Evolutionary conservation across 2,888 invertebrate genomes (phyloP).

Genomic region (Notodonta dromedarius): DNA sequence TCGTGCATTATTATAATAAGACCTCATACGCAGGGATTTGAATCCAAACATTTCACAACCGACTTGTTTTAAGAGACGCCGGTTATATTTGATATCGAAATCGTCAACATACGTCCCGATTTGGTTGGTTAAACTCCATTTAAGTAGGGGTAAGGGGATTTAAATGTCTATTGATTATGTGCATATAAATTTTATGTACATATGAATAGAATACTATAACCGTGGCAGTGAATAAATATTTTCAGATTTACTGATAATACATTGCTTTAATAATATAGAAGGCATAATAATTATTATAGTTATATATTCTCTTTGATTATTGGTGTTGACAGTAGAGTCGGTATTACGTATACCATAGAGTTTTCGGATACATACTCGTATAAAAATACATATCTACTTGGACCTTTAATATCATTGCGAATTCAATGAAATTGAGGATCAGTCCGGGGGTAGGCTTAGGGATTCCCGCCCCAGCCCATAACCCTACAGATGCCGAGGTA

Average conservation of each 20-base stretch:
- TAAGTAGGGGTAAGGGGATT: slow-evolving; percentile 43
- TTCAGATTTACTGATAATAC: too few species aligned
- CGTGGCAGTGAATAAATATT: not conserved
- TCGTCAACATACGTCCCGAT: slow-evolving; percentile 43
- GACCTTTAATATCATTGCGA: slow-evolving; percentile 52
- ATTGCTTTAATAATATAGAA: too few species aligned
- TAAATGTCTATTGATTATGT: slow-evolving; percentile 43
- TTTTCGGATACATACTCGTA: not conserved
- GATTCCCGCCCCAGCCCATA: slow-evolving; percentile 55
- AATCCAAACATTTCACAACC: slow-evolving; percentile 40
- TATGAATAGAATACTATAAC: slow-evolving; percentile 6
- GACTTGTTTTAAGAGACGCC: slow-evolving; percentile 36
- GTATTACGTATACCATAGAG: not conserved
- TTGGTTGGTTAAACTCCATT: slow-evolving; percentile 52
- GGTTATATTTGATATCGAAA: slow-evolving; percentile 27
- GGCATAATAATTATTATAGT: too few species aligned
- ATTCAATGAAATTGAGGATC: slow-evolving; percentile 56
- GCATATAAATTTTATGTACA: slow-evolving; percentile 2
- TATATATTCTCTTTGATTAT: not conserved
- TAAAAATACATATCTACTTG: slow-evolving; percentile 13
- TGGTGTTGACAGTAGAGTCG: not conserved
- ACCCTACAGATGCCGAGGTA: slow-evolving; percentile 56
- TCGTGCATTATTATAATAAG: too few species aligned
- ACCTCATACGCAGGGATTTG: slow-evolving; percentile 30
- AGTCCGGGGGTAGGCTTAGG: slow-evolving; percentile 45